phyloP scores from a whole-genome alignment of 2,113 vertebrate genomes.

The Micromys minutus region DNA sequence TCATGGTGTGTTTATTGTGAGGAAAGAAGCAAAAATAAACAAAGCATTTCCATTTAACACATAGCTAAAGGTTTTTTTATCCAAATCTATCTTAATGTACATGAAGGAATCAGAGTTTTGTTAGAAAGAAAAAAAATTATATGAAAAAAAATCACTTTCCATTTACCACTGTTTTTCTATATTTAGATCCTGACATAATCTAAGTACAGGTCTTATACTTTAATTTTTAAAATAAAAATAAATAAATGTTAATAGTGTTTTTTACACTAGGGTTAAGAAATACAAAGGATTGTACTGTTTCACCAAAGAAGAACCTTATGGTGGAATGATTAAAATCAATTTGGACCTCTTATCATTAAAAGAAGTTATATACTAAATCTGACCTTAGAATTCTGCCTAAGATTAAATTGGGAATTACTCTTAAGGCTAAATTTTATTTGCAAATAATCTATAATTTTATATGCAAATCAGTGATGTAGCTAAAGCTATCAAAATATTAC shows the following conservation, averaged over 20 bases:
- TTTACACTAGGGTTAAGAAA: background rate
- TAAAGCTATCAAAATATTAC: background rate
- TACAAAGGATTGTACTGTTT: background rate
- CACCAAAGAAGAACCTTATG: background rate
- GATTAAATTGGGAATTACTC: background rate
- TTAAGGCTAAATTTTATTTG: conserved; percentile 15
- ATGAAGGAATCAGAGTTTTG: background rate
- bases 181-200: background rate
- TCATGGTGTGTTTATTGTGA: background rate
- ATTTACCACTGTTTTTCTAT: background rate
- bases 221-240: background rate
- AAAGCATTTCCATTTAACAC: background rate
- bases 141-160: background rate
- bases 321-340: background rate
- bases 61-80: background rate
- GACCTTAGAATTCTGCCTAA: background rate
- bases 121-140: background rate
- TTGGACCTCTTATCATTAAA: background rate
- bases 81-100: background rate
- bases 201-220: conserved; percentile 20
- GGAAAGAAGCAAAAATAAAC: background rate
- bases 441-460: conserved; percentile 30
- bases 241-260: background rate
- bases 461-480: background rate
- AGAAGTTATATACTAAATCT: background rate